phyloP scores from a whole-genome alignment of 2,888 invertebrate species.

The Cataglyphis livida region DNA sequence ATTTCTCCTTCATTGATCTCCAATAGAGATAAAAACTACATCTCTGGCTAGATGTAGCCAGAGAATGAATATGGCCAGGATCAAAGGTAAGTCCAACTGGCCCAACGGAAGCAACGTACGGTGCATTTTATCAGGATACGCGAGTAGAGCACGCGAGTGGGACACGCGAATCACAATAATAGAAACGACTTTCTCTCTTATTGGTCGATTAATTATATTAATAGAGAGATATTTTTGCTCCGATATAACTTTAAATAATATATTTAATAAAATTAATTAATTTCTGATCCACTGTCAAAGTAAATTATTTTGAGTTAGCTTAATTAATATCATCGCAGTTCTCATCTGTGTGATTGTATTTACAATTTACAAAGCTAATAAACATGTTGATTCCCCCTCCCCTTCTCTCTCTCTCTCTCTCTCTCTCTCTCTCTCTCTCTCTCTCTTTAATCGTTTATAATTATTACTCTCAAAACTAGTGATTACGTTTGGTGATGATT shows the following conservation, averaged over 20 bases:
- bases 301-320: constrained; percentile 27
- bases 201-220: constrained; percentile 30
- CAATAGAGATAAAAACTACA: too few relatives aligned
- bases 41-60: too few relatives aligned
- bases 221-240: constrained; percentile 36
- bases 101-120: too few relatives aligned
- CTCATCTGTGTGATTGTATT: constrained; percentile 1
- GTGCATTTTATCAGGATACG: too few relatives aligned
- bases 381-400: not conserved
- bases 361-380: constrained; percentile 35
- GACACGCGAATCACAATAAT: not conserved
- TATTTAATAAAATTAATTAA: constrained; percentile 31
- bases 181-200: not conserved
- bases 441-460: not conserved
- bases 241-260: constrained; percentile 17
- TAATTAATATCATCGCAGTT: constrained; percentile 1
- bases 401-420: too few relatives aligned
- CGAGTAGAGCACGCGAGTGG: too few relatives aligned
- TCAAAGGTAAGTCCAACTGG: too few relatives aligned
- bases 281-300: constrained; percentile 1
- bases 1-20: too few relatives aligned
- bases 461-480: constrained; percentile 28
- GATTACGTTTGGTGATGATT: constrained; percentile 17
- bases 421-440: too few relatives aligned
- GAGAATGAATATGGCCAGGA: too few relatives aligned